Evolutionary conservation across 2,113 vertebrate genomes (phyloP).

Genomic region (Halcyon senegalensis): DNA sequence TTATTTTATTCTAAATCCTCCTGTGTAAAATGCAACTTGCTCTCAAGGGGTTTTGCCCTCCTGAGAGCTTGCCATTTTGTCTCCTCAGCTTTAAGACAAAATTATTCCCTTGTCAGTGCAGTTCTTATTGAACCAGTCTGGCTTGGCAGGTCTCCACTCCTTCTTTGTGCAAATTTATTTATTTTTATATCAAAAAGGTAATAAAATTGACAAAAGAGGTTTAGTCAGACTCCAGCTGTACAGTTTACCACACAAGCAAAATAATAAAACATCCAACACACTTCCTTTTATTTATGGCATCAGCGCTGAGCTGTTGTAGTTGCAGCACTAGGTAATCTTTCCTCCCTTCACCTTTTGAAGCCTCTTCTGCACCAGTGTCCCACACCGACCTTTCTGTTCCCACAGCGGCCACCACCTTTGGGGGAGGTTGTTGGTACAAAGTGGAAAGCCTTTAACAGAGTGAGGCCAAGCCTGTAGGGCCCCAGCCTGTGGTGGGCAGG

Average conservation of each 20-base stretch:
- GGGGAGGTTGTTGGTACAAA: not conserved
- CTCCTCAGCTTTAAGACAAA: slow-evolving; percentile 3
- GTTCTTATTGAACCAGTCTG: slow-evolving; percentile 57
- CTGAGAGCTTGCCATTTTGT: not conserved
- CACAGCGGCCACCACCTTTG: not conserved
- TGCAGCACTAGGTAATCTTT: not conserved
- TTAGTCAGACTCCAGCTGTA: not conserved
- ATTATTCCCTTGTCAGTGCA: slow-evolving; percentile 33
- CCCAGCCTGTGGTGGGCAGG: not conserved
- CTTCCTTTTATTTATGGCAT: not conserved
- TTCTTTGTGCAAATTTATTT: slow-evolving; percentile 54
- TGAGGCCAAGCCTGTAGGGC: fast-evolving
- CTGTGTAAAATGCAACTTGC: not conserved
- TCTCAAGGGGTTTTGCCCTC: not conserved
- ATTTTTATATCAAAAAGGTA: slow-evolving; percentile 2
- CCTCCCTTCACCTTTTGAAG: not conserved
- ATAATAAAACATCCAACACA: not conserved
- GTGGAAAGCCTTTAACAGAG: not conserved
- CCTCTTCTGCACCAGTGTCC: not conserved
- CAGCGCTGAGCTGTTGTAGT: not conserved
- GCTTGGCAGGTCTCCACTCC: slow-evolving; percentile 7
- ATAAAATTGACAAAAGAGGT: not conserved
- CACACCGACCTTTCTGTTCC: not conserved
- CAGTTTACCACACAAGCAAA: not conserved
- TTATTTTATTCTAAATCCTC: not conserved